Evolutionary conservation across 2,888 invertebrate species (phyloP).

Genomic region (Colostygia pectinataria): DNA sequence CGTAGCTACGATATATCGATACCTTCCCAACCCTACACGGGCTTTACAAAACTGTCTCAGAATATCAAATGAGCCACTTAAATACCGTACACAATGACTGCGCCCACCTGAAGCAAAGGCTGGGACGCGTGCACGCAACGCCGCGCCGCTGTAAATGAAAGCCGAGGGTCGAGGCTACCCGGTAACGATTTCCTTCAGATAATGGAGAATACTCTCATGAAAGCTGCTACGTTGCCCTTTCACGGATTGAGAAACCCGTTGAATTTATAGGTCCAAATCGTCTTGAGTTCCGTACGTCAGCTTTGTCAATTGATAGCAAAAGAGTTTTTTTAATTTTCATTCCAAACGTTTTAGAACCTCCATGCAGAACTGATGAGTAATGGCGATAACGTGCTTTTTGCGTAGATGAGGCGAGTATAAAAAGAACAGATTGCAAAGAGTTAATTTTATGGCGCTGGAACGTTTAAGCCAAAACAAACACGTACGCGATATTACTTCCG

Average conservation of each 20-base stretch:
- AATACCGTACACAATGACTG: slow-evolving; percentile 78
- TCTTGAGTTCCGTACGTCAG: slow-evolving; percentile 67
- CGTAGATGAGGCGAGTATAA: slow-evolving; percentile 55
- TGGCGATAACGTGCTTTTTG: slow-evolving; percentile 58
- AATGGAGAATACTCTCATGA: slow-evolving; percentile 81
- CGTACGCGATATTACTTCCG: slow-evolving; percentile 64
- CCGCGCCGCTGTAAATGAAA: slow-evolving; percentile 74
- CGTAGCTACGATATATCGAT: slow-evolving; percentile 56
- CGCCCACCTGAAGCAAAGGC: slow-evolving; percentile 80
- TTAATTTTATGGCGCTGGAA: slow-evolving; percentile 62
- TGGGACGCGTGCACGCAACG: slow-evolving; percentile 79
- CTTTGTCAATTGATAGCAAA: slow-evolving; percentile 59
- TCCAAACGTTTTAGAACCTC: slow-evolving; percentile 48
- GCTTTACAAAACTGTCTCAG: slow-evolving; percentile 79
- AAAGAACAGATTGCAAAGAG: slow-evolving; percentile 55
- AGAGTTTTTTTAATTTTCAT: slow-evolving; percentile 45
- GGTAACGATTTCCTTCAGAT: slow-evolving; percentile 81
- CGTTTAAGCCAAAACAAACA: slow-evolving; percentile 66
- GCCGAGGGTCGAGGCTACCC: slow-evolving; percentile 71
- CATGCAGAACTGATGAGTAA: slow-evolving; percentile 53
- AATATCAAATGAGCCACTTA: slow-evolving; percentile 83
- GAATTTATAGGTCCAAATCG: slow-evolving; percentile 68
- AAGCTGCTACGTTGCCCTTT: slow-evolving; percentile 75
- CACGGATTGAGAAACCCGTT: slow-evolving; percentile 71
- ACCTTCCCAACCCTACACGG: slow-evolving; percentile 61